Conservation (phyloP, 1,140 invertebrate species). For the Hycleus cichorii region DNA sequence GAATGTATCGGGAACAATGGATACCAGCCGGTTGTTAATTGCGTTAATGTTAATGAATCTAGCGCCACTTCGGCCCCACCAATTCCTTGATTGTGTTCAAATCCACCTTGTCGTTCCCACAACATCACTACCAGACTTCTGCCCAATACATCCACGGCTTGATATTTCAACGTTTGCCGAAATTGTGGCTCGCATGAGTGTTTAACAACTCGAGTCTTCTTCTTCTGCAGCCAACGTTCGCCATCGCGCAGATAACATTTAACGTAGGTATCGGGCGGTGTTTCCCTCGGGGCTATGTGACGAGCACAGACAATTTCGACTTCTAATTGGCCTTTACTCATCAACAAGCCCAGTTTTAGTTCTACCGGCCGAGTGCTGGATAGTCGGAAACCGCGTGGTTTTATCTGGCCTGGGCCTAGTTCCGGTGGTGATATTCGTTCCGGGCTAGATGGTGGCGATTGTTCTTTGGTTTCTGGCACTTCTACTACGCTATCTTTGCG, state of each 20-base stretch:
- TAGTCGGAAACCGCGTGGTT: conserved; percentile 62
- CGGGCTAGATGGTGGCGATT: conserved; percentile 44
- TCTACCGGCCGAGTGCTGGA: conserved; percentile 64
- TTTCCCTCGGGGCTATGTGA: conserved; percentile 45
- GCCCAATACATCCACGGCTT: conserved; percentile 76
- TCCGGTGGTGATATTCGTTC: conserved; percentile 39
- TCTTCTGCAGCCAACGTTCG: conserved; percentile 79
- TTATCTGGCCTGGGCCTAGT: conserved; percentile 70
- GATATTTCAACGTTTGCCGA: conserved; percentile 81
- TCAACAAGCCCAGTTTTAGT: conserved; percentile 77
- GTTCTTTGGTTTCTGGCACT: conserved; percentile 38
- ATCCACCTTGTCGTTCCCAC: conserved; percentile 79
- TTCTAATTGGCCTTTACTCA: conserved; percentile 86
- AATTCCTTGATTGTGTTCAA: conserved; percentile 79
- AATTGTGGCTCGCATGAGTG: conserved; percentile 76
- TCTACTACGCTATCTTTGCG: conserved; percentile 37
- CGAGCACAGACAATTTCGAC: conserved; percentile 65
- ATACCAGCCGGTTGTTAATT: conserved; percentile 80
- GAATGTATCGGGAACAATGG: conserved; percentile 76
- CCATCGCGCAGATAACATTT: conserved; percentile 88
- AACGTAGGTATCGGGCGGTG: conserved; percentile 77
- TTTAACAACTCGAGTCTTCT: conserved; percentile 72
- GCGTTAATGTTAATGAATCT: conserved; percentile 67
- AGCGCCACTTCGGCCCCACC: conserved; percentile 78
- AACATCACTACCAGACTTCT: conserved; percentile 80